Conservation (phyloP, 2,797 vertebrate genomes). For the Esox lucius region DNA sequence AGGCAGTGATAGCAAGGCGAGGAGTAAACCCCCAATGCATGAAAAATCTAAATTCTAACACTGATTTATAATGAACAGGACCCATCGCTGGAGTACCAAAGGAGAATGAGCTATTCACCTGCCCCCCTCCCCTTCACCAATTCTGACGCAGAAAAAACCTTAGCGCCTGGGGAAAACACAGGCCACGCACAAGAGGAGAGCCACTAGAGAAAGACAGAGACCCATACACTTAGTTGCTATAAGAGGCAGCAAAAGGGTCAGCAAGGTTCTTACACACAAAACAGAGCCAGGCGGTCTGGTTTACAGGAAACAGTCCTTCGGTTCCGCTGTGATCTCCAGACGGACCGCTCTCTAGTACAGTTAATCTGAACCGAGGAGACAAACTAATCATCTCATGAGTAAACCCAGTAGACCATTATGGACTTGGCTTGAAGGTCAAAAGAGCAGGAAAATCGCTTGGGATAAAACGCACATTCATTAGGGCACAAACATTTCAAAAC, state of each 20-base stretch:
- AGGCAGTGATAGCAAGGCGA: too few relatives aligned
- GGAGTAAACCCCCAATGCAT: too few relatives aligned
- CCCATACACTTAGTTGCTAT: too few relatives aligned
- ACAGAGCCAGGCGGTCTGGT: not conserved
- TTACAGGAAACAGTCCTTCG: conserved; percentile 9
- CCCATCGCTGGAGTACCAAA: too few relatives aligned
- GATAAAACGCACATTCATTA: not conserved
- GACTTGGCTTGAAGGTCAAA: not conserved
- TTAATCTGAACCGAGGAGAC: not conserved
- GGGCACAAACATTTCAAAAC: not conserved
- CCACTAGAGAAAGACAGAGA: too few relatives aligned
- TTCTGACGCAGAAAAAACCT: too few relatives aligned
- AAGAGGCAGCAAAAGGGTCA: not conserved
- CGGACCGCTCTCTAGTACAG: not conserved
- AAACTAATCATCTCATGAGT: not conserved
- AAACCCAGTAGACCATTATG: not conserved
- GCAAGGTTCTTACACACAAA: not conserved
- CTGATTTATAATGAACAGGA: too few relatives aligned
- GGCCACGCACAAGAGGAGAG: too few relatives aligned
- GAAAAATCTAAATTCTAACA: too few relatives aligned
- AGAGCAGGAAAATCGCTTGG: not conserved
- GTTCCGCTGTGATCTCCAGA: not conserved
- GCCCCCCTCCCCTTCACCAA: too few relatives aligned
- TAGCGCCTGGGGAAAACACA: too few relatives aligned
- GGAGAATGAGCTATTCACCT: too few relatives aligned